These are phyloP conservation scores for Sinhomidia bicolor DNA, from an alignment of 2,888 invertebrate genomes.

Conservation along the genomic window DNA sequence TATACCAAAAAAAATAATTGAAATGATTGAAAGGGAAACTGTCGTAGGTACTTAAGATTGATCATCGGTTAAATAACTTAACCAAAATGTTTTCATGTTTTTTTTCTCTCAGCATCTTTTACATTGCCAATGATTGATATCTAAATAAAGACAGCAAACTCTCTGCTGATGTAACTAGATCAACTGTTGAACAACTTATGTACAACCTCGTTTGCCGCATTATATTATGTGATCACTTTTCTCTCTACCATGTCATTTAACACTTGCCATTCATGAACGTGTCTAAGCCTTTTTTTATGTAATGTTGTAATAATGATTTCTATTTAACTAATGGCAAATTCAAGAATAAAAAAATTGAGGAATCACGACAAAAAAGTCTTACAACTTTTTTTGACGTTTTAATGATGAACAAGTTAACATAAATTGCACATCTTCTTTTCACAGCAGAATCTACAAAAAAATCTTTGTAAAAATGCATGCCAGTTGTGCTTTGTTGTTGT, in stretches of 20 bases:
- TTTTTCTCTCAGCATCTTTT: background rate
- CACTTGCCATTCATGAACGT: background rate
- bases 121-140: background rate
- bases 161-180: background rate
- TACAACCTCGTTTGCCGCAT: conserved; percentile 12
- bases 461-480: background rate
- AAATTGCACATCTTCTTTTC: conserved; percentile 44
- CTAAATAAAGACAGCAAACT: background rate
- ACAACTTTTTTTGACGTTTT: conserved; percentile 41
- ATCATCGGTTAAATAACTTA: too few relatives aligned
- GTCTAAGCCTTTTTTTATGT: background rate
- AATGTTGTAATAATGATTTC: conserved; percentile 4
- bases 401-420: conserved; percentile 20
- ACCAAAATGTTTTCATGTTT: too few relatives aligned
- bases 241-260: background rate
- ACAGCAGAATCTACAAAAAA: background rate
- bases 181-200: background rate
- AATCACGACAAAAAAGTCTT: conserved; percentile 8
- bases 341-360: background rate
- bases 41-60: too few relatives aligned
- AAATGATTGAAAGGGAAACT: too few relatives aligned
- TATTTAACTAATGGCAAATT: conserved; percentile 10
- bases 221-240: too few relatives aligned
- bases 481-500: background rate
- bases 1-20: too few relatives aligned